Conservation (phyloP, 2,888 invertebrate species). For the Laothoe populi region DNA sequence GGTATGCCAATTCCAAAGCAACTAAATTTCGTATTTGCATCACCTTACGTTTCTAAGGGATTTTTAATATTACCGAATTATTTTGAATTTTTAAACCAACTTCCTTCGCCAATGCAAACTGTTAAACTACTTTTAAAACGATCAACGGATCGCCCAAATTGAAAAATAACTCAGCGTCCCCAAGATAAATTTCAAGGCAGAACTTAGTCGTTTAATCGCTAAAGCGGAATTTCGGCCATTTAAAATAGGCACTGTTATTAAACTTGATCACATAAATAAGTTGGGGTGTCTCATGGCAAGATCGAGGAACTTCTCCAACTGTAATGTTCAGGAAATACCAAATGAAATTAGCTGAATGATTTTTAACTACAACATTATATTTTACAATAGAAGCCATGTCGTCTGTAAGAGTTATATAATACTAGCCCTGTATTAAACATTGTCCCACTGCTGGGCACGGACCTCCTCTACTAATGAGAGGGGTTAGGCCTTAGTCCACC, state of each 20-base stretch:
- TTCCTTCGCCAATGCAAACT: neutral
- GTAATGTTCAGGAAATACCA: slow-evolving; percentile 4
- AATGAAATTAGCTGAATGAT: slow-evolving; percentile 18
- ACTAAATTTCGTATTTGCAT: neutral
- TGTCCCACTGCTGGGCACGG: too few relatives aligned
- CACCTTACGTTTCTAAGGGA: neutral
- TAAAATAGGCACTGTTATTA: slow-evolving; percentile 55
- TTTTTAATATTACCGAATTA: too few relatives aligned
- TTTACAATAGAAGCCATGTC: slow-evolving; percentile 1
- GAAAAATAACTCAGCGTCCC: slow-evolving; percentile 79
- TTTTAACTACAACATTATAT: neutral
- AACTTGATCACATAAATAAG: slow-evolving; percentile 54
- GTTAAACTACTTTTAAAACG: slow-evolving; percentile 63
- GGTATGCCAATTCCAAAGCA: slow-evolving; percentile 3
- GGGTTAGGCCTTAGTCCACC: too few relatives aligned
- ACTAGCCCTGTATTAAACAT: too few relatives aligned
- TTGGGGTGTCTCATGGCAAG: slow-evolving; percentile 9
- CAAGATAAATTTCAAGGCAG: slow-evolving; percentile 65
- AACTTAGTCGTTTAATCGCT: slow-evolving; percentile 66
- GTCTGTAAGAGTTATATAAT: neutral
- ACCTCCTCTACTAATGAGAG: too few relatives aligned
- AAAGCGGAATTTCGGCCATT: slow-evolving; percentile 63
- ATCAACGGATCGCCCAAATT: slow-evolving; percentile 69
- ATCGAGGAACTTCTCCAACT: slow-evolving; percentile 2
- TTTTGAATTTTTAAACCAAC: neutral